Evolutionary conservation across 2,888 invertebrate species (phyloP), one percentile per base, ranked within the genome.

Genomic region (Lasioglossum pauxillum): DNA sequence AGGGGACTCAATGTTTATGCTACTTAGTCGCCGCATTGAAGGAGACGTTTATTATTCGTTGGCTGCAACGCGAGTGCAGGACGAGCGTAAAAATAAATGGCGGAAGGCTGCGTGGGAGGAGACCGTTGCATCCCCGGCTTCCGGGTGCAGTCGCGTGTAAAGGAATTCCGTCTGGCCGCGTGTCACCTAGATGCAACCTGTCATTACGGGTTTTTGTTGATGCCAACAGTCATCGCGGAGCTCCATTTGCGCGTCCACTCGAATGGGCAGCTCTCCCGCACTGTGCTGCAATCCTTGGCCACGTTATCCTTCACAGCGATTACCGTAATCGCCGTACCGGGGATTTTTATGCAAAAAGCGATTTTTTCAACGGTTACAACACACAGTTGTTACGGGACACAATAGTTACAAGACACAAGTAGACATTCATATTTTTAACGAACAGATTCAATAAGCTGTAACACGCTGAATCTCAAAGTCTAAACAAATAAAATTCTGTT

Each of bases 41-140:
- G 91, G 83, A 84, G 86, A 86, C 88, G 88, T 89, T 92, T 89
- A 90, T 92, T 88, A 91, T 92, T 90, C 69, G 60, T 75, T 71
- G 80, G 64, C 73, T 74, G 44, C 83, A 73, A 78, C 69, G 83
- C 64, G 83, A 53, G 53, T 85, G 76, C 75, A 79, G 81, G 78
- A 87, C 64, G 83, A 83, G 85, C 82, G 83, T 82, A 88, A 91
- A 91, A 90, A 90, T 89, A 89, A 89, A 57, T 73, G 73, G 75
- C 74, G 78, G 72, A 74, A 82, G 80, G 83, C 46, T 78, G 71
- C 74, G 64, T 67, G 57, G 72, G 74, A 77, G 82, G 35, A 73
- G 64, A 67, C 44, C 71, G 57, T 83, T 78, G 67, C 49, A 74
- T 81, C 75, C 71, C 49, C 64, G 75, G 76, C 67, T 84, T 88